These are phyloP conservation scores for Coranthus polyacanthus DNA, from an alignment of 2,797 vertebrate species.

Conservation along the genomic window DNA sequence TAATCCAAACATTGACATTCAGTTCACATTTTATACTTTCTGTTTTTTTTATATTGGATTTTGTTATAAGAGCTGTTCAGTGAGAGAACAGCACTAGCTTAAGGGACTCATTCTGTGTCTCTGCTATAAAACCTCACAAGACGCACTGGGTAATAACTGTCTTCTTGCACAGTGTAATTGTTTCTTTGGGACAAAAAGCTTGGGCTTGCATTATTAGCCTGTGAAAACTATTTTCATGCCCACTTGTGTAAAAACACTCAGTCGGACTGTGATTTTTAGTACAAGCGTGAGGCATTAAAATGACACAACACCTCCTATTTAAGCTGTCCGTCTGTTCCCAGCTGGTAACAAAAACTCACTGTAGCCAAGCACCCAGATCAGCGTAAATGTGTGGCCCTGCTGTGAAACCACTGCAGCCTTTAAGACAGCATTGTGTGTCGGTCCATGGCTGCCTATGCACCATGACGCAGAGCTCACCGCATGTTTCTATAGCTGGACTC, in stretches of 20 bases:
- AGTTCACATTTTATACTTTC: conserved; percentile 4
- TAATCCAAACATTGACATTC: background rate
- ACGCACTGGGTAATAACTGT: conserved; percentile 73
- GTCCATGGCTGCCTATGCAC: conserved; percentile 37
- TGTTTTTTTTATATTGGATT: conserved; percentile 3
- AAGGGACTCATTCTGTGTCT: conserved; percentile 39
- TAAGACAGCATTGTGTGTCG: conserved; percentile 59
- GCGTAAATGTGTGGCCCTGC: conserved; percentile 68
- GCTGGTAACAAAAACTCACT: conserved; percentile 68
- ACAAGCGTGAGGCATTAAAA: conserved; percentile 70
- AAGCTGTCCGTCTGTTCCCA: conserved; percentile 57
- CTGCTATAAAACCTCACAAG: conserved; percentile 60
- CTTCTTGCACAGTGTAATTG: conserved; percentile 67
- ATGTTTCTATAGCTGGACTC: conserved; percentile 59
- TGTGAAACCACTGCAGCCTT: conserved; percentile 67
- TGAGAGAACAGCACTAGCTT: conserved; percentile 30
- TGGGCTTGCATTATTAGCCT: conserved; percentile 55
- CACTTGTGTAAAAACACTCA: conserved; percentile 57
- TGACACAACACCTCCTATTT: conserved; percentile 63
- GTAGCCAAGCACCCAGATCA: conserved; percentile 72
- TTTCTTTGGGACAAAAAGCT: conserved; percentile 57
- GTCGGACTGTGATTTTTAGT: conserved; percentile 57
- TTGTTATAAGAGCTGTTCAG: conserved; percentile 40
- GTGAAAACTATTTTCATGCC: conserved; percentile 64
- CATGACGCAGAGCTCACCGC: conserved; percentile 31